Evolutionary conservation across 2,797 vertebrate genomes (phyloP).

Genomic region (Cossypha polioptera): DNA sequence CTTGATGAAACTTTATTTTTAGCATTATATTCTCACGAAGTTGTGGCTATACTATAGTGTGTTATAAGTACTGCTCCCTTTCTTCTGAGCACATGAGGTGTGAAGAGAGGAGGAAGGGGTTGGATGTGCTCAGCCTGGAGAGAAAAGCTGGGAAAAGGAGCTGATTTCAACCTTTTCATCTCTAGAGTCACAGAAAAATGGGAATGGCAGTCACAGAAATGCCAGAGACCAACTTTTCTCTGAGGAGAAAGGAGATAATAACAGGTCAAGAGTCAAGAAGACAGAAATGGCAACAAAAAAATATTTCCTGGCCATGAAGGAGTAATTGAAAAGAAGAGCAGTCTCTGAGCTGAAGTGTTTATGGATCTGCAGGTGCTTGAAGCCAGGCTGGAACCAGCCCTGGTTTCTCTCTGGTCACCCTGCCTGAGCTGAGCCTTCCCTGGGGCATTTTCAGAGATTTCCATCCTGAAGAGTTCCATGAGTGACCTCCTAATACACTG

Average conservation of each 20-base stretch:
- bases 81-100: background rate
- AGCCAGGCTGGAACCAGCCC: background rate
- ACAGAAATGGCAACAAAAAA: background rate
- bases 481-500: background rate
- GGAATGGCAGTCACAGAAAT: background rate
- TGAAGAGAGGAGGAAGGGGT: no score
- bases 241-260: background rate
- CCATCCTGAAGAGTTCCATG: background rate
- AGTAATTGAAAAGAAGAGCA: background rate
- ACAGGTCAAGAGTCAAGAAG: background rate
- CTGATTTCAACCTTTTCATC: background rate
- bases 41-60: background rate
- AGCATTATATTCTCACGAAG: background rate
- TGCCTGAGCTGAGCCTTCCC: background rate
- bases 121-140: background rate
- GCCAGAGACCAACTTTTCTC: background rate
- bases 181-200: background rate
- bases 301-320: background rate
- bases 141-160: background rate
- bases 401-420: background rate
- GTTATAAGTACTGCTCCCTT: background rate
- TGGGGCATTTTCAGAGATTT: background rate
- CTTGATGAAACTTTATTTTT: background rate
- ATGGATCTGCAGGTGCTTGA: background rate
- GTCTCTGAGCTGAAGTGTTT: background rate